phyloP scores from a whole-genome alignment of 2,797 vertebrate genomes.

The Myotis daubentonii region DNA sequence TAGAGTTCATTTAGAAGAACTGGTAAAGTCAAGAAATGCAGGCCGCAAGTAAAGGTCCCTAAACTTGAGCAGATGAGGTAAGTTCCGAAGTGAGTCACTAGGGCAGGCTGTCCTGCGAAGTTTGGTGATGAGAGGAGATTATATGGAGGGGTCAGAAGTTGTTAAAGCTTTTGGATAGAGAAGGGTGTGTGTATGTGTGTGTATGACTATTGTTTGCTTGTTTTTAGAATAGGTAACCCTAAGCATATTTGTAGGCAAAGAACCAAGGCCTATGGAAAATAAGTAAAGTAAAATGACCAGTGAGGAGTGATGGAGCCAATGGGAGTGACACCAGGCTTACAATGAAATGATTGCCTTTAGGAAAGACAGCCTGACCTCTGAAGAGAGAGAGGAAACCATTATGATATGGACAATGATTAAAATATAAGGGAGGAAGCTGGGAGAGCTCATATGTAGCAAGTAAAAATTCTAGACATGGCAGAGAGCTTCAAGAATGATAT shows the following conservation, averaged over 20 bases:
- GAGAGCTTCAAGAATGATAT: neutral
- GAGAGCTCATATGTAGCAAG: neutral
- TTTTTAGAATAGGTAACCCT: neutral
- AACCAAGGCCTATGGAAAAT: neutral
- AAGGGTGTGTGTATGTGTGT: neutral
- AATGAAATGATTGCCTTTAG: neutral
- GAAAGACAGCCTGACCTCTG: neutral
- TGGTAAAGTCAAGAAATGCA: neutral
- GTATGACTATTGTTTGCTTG: neutral
- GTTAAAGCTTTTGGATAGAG: slow-evolving; percentile 9
- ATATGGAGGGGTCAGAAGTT: neutral
- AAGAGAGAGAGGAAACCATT: slow-evolving; percentile 18
- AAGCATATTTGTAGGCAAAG: neutral
- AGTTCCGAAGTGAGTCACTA: slow-evolving; percentile 59
- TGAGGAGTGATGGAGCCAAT: neutral
- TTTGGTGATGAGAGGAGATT: slow-evolving; percentile 7
- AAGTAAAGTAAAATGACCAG: neutral
- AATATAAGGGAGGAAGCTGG: neutral
- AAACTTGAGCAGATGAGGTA: neutral
- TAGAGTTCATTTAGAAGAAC: slow-evolving; percentile 51
- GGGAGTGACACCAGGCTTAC: neutral
- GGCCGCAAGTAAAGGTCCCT: neutral
- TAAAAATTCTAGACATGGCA: neutral
- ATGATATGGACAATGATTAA: neutral
- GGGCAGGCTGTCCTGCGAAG: slow-evolving; percentile 21